Percentiles rank a stretch among this genome's conserved stretches.
Conservation (phyloP, 1,140 invertebrate species). For the Tetragonula clypearis region DNA sequence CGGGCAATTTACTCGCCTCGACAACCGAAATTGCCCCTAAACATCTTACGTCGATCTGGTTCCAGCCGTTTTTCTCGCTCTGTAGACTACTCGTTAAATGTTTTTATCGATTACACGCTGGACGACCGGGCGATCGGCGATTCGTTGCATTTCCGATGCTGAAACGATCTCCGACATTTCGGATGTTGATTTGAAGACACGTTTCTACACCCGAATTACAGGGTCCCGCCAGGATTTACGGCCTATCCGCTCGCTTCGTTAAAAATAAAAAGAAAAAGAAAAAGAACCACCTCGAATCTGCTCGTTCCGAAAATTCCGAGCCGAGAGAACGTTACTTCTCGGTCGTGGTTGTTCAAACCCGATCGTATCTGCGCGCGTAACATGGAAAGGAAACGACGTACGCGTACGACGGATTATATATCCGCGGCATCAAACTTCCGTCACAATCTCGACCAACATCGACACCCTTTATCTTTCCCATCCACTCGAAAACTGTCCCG, state of each 20-base stretch:
- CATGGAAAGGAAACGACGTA: background rate
- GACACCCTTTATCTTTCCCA: background rate
- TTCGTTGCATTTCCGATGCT: conserved; percentile 10
- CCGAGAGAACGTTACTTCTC: no score
- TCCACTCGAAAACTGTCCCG: background rate
- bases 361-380: background rate
- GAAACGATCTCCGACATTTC: background rate
- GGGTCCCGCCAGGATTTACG: background rate
- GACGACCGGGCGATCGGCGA: background rate
- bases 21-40: conserved; percentile 5
- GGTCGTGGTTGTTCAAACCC: background rate
- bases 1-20: conserved; percentile 30
- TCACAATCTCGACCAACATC: background rate
- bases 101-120: conserved; percentile 17
- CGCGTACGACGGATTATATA: background rate
- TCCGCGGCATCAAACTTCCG: background rate
- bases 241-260: background rate
- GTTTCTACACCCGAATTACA: background rate
- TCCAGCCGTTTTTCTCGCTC: conserved; percentile 7
- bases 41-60: background rate
- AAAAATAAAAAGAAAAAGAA: background rate
- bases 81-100: conserved; percentile 2
- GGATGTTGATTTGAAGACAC: background rate
- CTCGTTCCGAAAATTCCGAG: background rate
- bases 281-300: background rate